Evolutionary conservation across 2,113 vertebrate species (phyloP).

Genomic region (Lipophrys pholis): DNA sequence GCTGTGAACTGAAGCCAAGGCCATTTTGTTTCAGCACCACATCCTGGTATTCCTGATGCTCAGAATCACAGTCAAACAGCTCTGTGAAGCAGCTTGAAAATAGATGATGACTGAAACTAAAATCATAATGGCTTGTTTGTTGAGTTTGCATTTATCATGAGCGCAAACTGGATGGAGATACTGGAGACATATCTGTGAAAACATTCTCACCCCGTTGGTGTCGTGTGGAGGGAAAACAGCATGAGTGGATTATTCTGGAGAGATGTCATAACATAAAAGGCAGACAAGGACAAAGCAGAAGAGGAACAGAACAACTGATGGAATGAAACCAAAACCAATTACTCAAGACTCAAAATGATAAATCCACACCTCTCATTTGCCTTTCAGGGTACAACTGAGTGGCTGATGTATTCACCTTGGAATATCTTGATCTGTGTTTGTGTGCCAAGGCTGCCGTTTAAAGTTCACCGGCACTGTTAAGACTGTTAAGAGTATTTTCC

Average conservation of each 20-base stretch:
- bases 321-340: slow-evolving; percentile 12
- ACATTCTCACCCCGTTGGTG: not conserved
- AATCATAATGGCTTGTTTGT: not conserved
- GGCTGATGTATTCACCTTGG: slow-evolving; percentile 6
- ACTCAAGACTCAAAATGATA: slow-evolving; percentile 7
- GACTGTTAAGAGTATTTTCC: not conserved
- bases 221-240: not conserved
- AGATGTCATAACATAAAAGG: not conserved
- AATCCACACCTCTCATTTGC: slow-evolving; percentile 8
- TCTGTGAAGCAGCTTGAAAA: slow-evolving; percentile 16
- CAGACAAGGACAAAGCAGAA: not conserved
- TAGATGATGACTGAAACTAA: not conserved
- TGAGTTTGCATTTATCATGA: slow-evolving; percentile 8
- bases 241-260: slow-evolving; percentile 1
- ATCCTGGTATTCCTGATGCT: slow-evolving; percentile 29
- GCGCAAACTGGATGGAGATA: slow-evolving; percentile 1
- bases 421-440: not conserved
- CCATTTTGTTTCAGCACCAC: slow-evolving; percentile 28
- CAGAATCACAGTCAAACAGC: slow-evolving; percentile 34
- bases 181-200: slow-evolving; percentile 9
- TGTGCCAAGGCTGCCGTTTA: not conserved
- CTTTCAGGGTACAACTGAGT: slow-evolving; percentile 1
- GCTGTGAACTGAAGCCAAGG: slow-evolving; percentile 49
- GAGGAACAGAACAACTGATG: slow-evolving; percentile 6
- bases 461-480: not conserved